These are phyloP conservation scores for Callimorpha dominula DNA, from an alignment of 2,888 invertebrate genomes.

Conservation along the genomic window DNA sequence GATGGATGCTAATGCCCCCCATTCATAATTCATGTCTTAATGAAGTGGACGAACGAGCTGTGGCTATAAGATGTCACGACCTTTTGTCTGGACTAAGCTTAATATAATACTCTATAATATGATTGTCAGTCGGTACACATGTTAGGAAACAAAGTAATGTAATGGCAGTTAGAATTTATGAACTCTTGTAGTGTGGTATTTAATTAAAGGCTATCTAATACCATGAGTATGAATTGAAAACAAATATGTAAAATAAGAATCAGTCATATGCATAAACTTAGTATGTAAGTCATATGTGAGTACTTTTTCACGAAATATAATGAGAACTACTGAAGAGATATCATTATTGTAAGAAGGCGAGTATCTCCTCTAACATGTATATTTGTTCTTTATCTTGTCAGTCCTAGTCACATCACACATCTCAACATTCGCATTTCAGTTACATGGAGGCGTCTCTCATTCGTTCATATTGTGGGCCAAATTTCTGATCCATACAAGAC, in stretches of 20 bases:
- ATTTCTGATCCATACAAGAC: too few relatives aligned
- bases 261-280: too few relatives aligned
- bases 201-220: background rate
- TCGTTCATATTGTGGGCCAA: too few relatives aligned
- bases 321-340: too few relatives aligned
- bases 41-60: slow-evolving; percentile 73
- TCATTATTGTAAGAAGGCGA: too few relatives aligned
- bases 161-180: background rate
- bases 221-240: background rate
- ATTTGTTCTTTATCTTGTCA: too few relatives aligned
- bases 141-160: background rate
- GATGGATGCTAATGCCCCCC: slow-evolving; percentile 81
- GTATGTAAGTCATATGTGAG: too few relatives aligned
- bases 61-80: slow-evolving; percentile 61
- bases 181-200: background rate
- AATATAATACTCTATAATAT: slow-evolving; percentile 59
- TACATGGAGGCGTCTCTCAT: too few relatives aligned
- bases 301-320: too few relatives aligned
- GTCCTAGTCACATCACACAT: too few relatives aligned
- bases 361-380: too few relatives aligned
- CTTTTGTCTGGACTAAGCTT: slow-evolving; percentile 63
- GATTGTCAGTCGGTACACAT: slow-evolving; percentile 43
- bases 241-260: background rate
- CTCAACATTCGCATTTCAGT: too few relatives aligned
- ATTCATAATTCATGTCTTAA: slow-evolving; percentile 85